Evolutionary conservation across 2,113 vertebrate species (phyloP).

Genomic region (Callionymus lyra): DNA sequence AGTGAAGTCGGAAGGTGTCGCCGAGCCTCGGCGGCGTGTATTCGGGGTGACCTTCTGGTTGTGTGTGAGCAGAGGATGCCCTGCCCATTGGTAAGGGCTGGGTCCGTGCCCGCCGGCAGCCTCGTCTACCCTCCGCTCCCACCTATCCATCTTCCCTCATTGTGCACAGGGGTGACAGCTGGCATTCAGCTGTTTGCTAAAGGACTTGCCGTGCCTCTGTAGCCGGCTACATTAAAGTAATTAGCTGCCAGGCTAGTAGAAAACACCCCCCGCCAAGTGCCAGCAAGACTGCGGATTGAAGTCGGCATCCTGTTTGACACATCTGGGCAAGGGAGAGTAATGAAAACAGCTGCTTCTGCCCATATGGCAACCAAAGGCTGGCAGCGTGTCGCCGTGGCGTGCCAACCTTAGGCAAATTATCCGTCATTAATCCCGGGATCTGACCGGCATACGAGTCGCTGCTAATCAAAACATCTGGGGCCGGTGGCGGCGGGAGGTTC

Average conservation of each 20-base stretch:
- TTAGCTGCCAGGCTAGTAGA: slow-evolving; percentile 93
- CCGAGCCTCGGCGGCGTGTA: slow-evolving; percentile 25
- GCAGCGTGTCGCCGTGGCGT: slow-evolving; percentile 76
- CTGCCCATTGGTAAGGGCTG: slow-evolving; percentile 45
- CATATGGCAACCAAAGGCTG: slow-evolving; percentile 97
- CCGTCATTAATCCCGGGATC: slow-evolving; percentile 99
- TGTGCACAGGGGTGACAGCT: slow-evolving; percentile 82
- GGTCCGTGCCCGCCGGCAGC: slow-evolving; percentile 46
- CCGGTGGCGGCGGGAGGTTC: slow-evolving; percentile 51
- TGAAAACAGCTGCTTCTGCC: slow-evolving; percentile 99
- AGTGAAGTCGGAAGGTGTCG: slow-evolving; percentile 34
- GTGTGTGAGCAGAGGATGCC: slow-evolving; percentile 34
- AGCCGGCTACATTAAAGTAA: slow-evolving; percentile 91
- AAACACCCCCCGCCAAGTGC: slow-evolving; percentile 84
- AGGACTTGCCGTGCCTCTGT: slow-evolving; percentile 79
- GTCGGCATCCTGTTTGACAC: slow-evolving; percentile 97
- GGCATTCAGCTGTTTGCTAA: slow-evolving; percentile 85
- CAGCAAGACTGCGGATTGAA: slow-evolving; percentile 75
- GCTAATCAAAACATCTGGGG: slow-evolving; percentile 96
- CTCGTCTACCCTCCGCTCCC: slow-evolving; percentile 58
- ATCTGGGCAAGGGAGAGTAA: slow-evolving; percentile 99
- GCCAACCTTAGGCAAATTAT: slow-evolving; percentile 99
- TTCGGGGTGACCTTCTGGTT: slow-evolving; percentile 57
- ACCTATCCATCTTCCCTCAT: slow-evolving; percentile 69
- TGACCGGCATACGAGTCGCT: slow-evolving; percentile 92